These are phyloP conservation scores for Eulithis prunata DNA, from an alignment of 2,888 invertebrate genomes.

Conservation along the genomic window DNA sequence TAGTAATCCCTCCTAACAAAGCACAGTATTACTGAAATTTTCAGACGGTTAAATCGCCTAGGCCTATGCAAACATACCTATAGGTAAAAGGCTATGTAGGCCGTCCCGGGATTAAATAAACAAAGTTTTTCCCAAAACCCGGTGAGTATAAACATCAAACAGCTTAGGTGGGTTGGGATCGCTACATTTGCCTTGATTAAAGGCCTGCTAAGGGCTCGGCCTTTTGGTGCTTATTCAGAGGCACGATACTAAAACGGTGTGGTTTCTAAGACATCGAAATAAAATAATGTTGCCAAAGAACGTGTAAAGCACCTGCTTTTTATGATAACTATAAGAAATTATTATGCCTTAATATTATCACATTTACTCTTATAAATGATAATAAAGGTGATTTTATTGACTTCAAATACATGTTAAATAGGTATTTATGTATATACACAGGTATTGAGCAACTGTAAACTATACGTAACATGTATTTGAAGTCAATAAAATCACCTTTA, in stretches of 20 bases:
- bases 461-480: no score
- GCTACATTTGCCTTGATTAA: constrained; percentile 74
- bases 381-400: no score
- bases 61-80: constrained; percentile 24
- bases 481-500: no score
- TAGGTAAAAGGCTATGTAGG: constrained; percentile 35
- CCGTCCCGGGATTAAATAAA: constrained; percentile 64
- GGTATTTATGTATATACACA: no score
- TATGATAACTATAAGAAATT: no score
- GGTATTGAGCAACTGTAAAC: no score
- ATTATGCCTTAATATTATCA: no score
- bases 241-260: constrained; percentile 43
- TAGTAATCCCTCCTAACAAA: constrained; percentile 20
- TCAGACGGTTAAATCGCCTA: constrained; percentile 20
- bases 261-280: not conserved
- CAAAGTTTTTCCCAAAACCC: constrained; percentile 68
- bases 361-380: no score
- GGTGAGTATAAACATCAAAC: constrained; percentile 75
- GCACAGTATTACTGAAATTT: constrained; percentile 10
- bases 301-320: no score
- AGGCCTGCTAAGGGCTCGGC: constrained; percentile 60
- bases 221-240: constrained; percentile 50
- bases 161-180: constrained; percentile 57
- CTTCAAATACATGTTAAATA: no score
- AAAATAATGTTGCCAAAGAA: not conserved